Conservation (phyloP, 2,113 vertebrate genomes). For the Grammomys dolichurus region DNA sequence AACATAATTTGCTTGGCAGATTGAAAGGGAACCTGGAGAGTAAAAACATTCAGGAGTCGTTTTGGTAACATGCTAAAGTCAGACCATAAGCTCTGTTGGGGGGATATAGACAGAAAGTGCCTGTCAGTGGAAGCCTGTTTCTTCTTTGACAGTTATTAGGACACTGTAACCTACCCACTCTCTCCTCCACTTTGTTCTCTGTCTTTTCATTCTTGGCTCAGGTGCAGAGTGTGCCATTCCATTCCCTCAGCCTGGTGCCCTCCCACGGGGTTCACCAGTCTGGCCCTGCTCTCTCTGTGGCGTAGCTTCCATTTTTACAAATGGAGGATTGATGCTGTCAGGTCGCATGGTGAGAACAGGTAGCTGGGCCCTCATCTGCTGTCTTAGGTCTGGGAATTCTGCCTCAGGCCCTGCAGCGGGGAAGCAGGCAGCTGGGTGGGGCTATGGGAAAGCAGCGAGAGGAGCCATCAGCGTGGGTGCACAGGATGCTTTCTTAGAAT, state of each 20-base stretch:
- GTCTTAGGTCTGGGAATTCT: background rate
- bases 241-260: background rate
- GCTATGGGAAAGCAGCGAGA: rapidly evolving
- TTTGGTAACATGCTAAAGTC: background rate
- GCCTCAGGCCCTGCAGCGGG: background rate
- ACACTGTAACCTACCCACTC: background rate
- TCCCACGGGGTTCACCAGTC: background rate
- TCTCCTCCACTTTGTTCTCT: background rate
- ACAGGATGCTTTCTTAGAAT: background rate
- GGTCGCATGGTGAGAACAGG: background rate
- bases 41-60: background rate
- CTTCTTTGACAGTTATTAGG: background rate
- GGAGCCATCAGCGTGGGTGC: background rate
- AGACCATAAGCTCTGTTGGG: background rate
- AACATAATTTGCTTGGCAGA: background rate
- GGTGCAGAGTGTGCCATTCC: background rate
- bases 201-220: background rate
- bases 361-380: background rate
- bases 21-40: background rate
- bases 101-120: background rate
- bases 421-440: background rate
- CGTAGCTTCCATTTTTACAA: no score
- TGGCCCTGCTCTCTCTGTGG: background rate
- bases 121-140: background rate
- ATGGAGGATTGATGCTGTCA: background rate